Percentiles rank a stretch among this genome's conserved stretches.
Evolutionary conservation across 1,140 invertebrate genomes (phyloP).

Genomic region (Bombus confusus): DNA sequence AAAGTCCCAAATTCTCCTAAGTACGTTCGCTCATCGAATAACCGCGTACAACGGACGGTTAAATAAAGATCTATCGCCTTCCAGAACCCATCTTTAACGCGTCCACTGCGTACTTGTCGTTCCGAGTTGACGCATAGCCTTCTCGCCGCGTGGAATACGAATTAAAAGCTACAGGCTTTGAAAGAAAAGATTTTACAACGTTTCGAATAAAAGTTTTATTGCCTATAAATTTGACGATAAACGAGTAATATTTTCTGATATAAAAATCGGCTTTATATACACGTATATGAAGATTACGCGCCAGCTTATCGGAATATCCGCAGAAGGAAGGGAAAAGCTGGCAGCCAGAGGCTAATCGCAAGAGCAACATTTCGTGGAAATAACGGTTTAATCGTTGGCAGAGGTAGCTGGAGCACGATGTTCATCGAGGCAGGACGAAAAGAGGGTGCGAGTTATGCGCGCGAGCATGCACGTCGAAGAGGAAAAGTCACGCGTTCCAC

Average conservation of each 20-base stretch:
- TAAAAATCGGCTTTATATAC: neutral
- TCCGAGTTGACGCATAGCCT: no score
- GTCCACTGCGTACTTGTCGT: neutral
- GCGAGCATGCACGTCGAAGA: neutral
- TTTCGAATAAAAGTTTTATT: neutral
- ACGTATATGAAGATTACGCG: no score
- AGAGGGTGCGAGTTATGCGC: neutral
- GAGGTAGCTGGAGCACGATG: neutral
- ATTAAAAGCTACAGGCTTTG: neutral
- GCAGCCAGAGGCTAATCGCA: no score
- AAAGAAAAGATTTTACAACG: neutral
- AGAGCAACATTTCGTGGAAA: neutral
- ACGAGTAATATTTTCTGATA: no score
- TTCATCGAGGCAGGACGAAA: neutral
- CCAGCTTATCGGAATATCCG: no score
- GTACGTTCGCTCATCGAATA: neutral
- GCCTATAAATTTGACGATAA: no score
- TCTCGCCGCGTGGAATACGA: neutral
- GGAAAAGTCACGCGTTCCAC: constrained; percentile 9
- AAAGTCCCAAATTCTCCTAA: neutral
- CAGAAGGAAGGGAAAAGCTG: no score
- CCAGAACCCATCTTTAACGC: neutral
- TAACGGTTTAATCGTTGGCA: neutral
- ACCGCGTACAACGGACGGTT: neutral
- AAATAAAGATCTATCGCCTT: neutral